Conservation (phyloP, 2,888 invertebrate species). For the Frankliniella fusca region DNA sequence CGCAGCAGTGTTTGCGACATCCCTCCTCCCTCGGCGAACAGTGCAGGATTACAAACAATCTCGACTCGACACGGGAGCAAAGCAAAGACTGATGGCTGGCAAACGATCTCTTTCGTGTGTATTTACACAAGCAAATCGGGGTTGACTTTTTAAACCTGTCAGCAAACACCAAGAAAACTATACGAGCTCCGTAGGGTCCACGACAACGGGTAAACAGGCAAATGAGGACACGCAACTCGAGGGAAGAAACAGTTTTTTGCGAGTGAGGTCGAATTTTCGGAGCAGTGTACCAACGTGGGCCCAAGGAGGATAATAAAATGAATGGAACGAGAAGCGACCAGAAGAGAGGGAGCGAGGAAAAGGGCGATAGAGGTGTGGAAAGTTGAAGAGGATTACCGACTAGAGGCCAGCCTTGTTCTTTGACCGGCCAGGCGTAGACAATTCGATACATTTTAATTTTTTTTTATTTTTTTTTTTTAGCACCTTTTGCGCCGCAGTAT, state of each 20-base stretch:
- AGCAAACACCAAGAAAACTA: not conserved
- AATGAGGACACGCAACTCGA: not conserved
- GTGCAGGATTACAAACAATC: too few species aligned
- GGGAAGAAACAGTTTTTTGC: not conserved
- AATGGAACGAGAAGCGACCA: not conserved
- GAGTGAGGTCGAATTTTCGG: not conserved
- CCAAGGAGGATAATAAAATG: not conserved
- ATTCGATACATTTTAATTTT: not conserved
- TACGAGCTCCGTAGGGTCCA: not conserved
- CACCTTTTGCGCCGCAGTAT: not conserved
- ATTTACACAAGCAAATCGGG: not conserved
- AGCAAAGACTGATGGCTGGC: not conserved
- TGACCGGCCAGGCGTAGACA: not conserved
- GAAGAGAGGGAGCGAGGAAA: not conserved
- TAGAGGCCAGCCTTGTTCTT: not conserved
- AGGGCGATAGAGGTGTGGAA: not conserved
- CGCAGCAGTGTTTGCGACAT: too few species aligned
- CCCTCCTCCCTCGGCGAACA: too few species aligned
- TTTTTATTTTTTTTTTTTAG: not conserved
- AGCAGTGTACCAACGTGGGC: too few species aligned
- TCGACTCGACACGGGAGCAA: not conserved
- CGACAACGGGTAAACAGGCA: not conserved
- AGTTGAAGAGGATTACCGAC: not conserved
- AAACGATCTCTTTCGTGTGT: slow-evolving; percentile 2
- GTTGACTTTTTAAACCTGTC: slow-evolving; percentile 15